Conservation (phyloP, 2,113 vertebrate species). For the Pterocles burchelli region DNA sequence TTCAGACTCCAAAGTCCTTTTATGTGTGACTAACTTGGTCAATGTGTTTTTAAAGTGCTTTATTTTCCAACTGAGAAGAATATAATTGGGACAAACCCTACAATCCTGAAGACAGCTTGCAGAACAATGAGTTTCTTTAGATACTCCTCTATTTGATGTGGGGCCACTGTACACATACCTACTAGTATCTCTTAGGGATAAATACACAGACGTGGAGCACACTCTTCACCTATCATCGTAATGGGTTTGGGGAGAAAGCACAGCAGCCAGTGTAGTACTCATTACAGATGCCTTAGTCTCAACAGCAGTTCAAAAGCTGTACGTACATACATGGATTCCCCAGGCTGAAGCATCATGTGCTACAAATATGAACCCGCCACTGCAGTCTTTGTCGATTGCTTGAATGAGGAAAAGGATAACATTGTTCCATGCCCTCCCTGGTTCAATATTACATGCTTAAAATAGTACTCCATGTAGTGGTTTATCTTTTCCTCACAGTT, state of each 20-base stretch:
- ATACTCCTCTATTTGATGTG: background rate
- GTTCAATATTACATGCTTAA: background rate
- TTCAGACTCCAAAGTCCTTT: background rate
- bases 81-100: background rate
- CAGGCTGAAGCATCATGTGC: background rate
- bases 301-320: background rate
- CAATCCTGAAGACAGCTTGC: background rate
- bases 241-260: background rate
- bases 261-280: background rate
- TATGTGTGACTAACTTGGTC: slow-evolving; percentile 27
- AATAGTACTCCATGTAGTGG: background rate
- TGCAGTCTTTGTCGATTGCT: background rate
- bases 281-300: background rate
- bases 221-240: background rate
- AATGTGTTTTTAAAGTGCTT: slow-evolving; percentile 2
- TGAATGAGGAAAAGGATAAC: background rate
- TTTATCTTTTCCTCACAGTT: background rate
- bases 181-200: background rate
- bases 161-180: background rate
- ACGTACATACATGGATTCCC: background rate
- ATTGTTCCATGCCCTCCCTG: background rate
- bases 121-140: background rate
- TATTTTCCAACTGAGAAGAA: background rate
- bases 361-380: background rate
- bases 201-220: fast-evolving